Evolutionary conservation across 2,113 vertebrate genomes (phyloP).

Genomic region (Cyprinodon variegatus): DNA sequence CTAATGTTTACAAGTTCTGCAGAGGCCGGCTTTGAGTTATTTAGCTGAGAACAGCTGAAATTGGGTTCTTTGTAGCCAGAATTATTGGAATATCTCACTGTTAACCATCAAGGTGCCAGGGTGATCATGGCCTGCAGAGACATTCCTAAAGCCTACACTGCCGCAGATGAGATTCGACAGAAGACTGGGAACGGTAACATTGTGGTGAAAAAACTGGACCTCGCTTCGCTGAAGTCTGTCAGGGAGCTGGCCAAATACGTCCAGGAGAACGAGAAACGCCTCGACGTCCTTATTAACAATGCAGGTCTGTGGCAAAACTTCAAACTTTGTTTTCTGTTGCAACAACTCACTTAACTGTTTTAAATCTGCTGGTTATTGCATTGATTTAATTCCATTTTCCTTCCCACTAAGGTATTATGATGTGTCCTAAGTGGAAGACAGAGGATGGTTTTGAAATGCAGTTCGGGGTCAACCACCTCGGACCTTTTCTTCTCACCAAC

Average conservation of each 20-base stretch:
- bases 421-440: conserved; percentile 79
- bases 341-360: not conserved
- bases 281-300: conserved; percentile 81
- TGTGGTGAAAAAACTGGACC: conserved; percentile 72
- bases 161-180: conserved; percentile 73
- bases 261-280: conserved; percentile 53
- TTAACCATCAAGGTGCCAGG: conserved; percentile 66
- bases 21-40: not conserved
- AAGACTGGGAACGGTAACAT: conserved; percentile 75
- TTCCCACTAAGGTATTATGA: conserved; percentile 69
- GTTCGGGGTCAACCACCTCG: conserved; percentile 81
- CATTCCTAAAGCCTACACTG: conserved; percentile 58
- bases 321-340: not conserved
- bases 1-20: not conserved
- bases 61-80: not conserved
- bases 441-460: conserved; percentile 83
- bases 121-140: conserved; percentile 81
- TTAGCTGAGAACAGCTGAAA: not conserved
- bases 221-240: conserved; percentile 73
- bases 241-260: conserved; percentile 67
- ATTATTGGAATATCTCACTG: not conserved
- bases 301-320: conserved; percentile 57
- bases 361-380: not conserved
- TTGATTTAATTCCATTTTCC: not conserved
- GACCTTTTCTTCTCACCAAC: conserved; percentile 81